Conservation (phyloP, 2,797 vertebrate species). For the Malacoraja senta region DNA sequence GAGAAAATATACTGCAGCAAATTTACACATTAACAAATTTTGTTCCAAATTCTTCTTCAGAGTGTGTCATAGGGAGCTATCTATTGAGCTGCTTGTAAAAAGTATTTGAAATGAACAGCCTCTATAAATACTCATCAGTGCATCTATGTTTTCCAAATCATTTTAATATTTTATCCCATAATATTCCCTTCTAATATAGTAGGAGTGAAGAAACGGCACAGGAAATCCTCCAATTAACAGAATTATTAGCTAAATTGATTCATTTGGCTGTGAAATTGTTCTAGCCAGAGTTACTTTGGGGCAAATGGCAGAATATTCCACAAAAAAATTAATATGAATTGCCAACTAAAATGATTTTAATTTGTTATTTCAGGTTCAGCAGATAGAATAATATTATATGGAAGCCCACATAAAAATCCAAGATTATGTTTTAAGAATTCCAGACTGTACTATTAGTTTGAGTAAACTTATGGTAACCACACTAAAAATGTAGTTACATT, state of each 20-base stretch:
- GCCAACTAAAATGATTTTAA: background rate
- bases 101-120: background rate
- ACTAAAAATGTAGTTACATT: background rate
- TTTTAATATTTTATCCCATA: background rate
- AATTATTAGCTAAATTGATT: background rate
- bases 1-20: background rate
- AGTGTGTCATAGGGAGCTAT: background rate
- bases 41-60: background rate
- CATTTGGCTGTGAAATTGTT: background rate
- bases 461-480: background rate
- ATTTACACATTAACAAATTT: background rate
- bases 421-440: background rate
- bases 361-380: background rate
- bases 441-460: background rate
- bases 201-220: background rate
- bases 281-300: background rate
- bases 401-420: background rate
- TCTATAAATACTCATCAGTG: background rate
- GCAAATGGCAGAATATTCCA: background rate
- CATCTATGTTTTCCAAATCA: background rate
- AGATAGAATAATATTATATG: background rate
- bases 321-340: background rate
- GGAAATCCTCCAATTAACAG: background rate
- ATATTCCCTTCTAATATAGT: background rate
- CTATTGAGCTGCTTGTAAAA: background rate